phyloP scores from a whole-genome alignment of 1,140 invertebrate species.

The Holotrichia oblita region DNA sequence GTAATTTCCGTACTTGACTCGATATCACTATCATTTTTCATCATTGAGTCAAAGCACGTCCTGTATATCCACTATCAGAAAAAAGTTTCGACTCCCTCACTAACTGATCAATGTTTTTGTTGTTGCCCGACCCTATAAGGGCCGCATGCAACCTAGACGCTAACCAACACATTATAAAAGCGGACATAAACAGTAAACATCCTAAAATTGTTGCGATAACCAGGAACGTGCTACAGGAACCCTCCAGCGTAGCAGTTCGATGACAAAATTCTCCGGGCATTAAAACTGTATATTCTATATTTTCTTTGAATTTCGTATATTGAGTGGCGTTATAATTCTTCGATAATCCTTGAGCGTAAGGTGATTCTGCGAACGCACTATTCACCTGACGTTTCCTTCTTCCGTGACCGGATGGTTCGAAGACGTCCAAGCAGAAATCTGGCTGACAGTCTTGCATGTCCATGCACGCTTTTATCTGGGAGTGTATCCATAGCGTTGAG shows the following conservation, averaged over 20 bases:
- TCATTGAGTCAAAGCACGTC: slow-evolving; percentile 74
- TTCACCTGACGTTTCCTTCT: slow-evolving; percentile 63
- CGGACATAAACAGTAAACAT: slow-evolving; percentile 74
- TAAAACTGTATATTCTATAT: slow-evolving; percentile 86
- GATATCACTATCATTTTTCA: slow-evolving; percentile 21
- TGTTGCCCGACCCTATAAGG: slow-evolving; percentile 66
- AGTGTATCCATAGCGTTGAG: slow-evolving; percentile 86
- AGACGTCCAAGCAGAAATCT: slow-evolving; percentile 85
- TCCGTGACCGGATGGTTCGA: slow-evolving; percentile 83
- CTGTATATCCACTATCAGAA: slow-evolving; percentile 68
- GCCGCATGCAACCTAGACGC: slow-evolving; percentile 74
- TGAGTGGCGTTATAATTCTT: slow-evolving; percentile 67
- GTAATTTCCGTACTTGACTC: background rate
- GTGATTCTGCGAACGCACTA: slow-evolving; percentile 58
- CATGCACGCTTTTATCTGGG: slow-evolving; percentile 89
- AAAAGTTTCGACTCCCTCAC: slow-evolving; percentile 68
- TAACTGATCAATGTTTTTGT: slow-evolving; percentile 73
- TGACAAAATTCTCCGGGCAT: slow-evolving; percentile 82
- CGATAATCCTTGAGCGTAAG: slow-evolving; percentile 59
- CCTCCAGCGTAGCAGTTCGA: slow-evolving; percentile 68
- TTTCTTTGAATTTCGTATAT: slow-evolving; percentile 83
- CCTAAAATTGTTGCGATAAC: slow-evolving; percentile 76
- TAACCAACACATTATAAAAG: slow-evolving; percentile 80
- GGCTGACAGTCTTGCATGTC: slow-evolving; percentile 84
- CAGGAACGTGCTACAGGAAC: slow-evolving; percentile 75